A percentile compares a stretch with the other conserved stretches of the same genome.
Conservation (phyloP, 2,797 vertebrate species). For the Gila robusta region DNA sequence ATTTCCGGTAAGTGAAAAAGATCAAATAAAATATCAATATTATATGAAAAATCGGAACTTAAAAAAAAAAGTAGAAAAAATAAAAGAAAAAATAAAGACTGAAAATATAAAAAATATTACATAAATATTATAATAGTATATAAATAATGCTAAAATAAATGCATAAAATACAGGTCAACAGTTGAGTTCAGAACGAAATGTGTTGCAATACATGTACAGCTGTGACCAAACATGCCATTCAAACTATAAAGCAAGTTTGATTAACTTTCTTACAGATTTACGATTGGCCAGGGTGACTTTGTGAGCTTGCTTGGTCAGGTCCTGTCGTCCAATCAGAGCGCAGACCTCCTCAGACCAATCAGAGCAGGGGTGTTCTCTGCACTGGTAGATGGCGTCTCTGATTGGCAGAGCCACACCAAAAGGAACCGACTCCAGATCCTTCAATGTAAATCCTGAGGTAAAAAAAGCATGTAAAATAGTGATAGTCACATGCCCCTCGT, state of each 20-base stretch:
- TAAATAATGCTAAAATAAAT: not conserved
- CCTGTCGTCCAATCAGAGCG: conserved; percentile 93
- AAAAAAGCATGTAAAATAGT: not conserved
- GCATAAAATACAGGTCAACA: not conserved
- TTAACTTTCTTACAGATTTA: conserved; percentile 86
- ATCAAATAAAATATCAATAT: not conserved
- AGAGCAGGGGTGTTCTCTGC: conserved; percentile 92
- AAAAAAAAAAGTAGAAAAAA: not conserved
- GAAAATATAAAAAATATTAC: not conserved
- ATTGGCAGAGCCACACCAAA: conserved; percentile 96
- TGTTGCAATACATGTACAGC: not conserved
- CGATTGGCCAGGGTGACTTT: conserved; percentile 89
- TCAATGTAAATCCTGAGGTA: conserved; percentile 88
- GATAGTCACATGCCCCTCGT: not conserved
- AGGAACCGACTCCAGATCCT: conserved; percentile 94
- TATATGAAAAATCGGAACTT: not conserved
- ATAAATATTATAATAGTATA: not conserved
- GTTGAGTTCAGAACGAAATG: not conserved
- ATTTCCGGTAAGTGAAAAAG: not conserved
- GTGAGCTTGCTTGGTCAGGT: conserved; percentile 94
- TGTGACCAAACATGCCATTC: not conserved
- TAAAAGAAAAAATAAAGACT: no score
- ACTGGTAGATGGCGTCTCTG: conserved; percentile 93
- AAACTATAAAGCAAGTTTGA: not conserved
- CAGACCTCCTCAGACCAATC: conserved; percentile 97